Percentiles rank a stretch among this genome's conserved stretches.
Evolutionary conservation across 1,140 invertebrate genomes (phyloP).

Genomic region (Subanguina moxae): DNA sequence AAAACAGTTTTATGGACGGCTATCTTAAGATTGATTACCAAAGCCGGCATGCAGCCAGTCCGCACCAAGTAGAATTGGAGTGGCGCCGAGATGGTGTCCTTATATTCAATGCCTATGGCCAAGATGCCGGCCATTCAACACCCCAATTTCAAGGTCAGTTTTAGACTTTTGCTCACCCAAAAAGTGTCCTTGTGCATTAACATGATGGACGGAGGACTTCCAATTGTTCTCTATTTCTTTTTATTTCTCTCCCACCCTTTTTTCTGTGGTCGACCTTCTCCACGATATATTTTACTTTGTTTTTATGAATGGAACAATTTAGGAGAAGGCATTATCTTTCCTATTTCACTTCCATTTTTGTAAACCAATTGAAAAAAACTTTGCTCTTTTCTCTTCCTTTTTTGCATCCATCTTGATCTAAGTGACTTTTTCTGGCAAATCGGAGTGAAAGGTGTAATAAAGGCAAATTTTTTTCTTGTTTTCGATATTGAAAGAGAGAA

Average conservation of each 20-base stretch:
- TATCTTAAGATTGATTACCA: too few relatives aligned
- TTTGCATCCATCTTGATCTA: too few relatives aligned
- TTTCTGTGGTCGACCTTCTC: background rate
- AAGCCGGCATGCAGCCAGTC: too few relatives aligned
- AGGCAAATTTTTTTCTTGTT: too few relatives aligned
- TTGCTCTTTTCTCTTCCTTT: too few relatives aligned
- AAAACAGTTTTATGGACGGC: too few relatives aligned
- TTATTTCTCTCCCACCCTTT: background rate
- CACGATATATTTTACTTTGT: conserved; percentile 5
- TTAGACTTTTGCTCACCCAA: background rate
- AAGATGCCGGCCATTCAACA: conserved; percentile 27
- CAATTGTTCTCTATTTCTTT: background rate
- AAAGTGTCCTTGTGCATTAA: background rate
- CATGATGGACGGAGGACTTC: background rate
- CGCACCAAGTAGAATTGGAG: conserved; percentile 14
- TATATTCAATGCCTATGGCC: conserved; percentile 30
- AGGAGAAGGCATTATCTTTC: too few relatives aligned
- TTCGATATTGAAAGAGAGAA: too few relatives aligned
- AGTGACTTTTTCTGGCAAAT: too few relatives aligned
- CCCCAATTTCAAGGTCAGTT: conserved; percentile 23
- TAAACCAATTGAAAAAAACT: too few relatives aligned
- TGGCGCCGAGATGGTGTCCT: conserved; percentile 24
- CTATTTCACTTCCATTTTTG: too few relatives aligned
- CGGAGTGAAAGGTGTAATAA: too few relatives aligned
- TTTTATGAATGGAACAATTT: conserved; percentile 4